A percentile compares a stretch with the other conserved stretches of the same genome.
phyloP scores from a whole-genome alignment of 2,888 invertebrate species.

The Mesopsocus fuscifrons region DNA sequence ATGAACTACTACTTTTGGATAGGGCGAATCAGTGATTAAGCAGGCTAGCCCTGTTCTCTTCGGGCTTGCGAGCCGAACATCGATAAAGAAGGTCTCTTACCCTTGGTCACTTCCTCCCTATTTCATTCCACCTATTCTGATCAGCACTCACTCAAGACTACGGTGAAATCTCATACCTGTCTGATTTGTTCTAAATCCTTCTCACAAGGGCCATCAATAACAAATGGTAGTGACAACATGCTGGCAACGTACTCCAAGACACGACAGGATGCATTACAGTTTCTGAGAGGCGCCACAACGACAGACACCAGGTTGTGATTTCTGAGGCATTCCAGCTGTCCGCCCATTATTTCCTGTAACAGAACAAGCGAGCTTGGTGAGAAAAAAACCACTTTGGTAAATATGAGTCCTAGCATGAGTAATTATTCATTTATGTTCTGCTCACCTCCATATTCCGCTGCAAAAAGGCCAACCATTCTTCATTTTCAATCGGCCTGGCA shows the following conservation, averaged over 20 bases:
- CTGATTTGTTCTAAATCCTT: constrained; percentile 30
- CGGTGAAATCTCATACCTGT: constrained; percentile 22
- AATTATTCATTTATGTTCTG: not conserved
- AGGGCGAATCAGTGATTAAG: no score
- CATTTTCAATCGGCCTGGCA: constrained; percentile 49
- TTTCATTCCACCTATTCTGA: no score
- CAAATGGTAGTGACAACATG: constrained; percentile 42
- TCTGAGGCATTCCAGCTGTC: constrained; percentile 48
- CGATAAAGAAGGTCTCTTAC: no score
- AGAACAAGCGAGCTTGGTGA: not conserved
- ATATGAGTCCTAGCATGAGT: no score
- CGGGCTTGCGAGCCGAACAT: no score
- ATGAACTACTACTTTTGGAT: no score
- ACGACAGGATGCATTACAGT: constrained; percentile 37
- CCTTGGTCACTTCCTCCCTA: no score
- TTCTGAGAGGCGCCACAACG: constrained; percentile 41
- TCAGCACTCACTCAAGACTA: no score
- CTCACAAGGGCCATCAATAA: constrained; percentile 27
- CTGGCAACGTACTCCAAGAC: constrained; percentile 43
- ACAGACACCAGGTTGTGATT: constrained; percentile 30
- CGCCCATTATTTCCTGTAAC: constrained; percentile 47
- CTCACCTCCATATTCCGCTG: constrained; percentile 46
- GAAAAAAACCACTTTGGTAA: not conserved
- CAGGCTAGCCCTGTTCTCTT: no score
- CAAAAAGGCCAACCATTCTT: constrained; percentile 73